Conservation (phyloP, 2,888 invertebrate genomes). For the Gerris lacustris region DNA sequence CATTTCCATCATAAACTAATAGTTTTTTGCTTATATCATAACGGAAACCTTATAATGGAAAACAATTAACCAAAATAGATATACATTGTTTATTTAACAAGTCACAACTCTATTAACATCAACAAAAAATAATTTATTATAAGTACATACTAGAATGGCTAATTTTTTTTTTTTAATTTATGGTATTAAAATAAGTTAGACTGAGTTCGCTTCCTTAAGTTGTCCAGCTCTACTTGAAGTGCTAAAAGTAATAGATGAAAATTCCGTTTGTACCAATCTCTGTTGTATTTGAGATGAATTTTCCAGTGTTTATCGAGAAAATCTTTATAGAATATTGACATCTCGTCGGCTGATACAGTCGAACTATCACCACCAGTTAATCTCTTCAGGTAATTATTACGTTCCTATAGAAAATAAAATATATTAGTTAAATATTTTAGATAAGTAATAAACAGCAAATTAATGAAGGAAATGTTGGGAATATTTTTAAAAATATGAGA, state of each 20-base stretch:
- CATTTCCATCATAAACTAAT: no score
- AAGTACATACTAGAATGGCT: neutral
- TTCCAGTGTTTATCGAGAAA: conserved; percentile 74
- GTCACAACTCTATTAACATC: no score
- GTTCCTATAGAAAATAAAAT: conserved; percentile 36
- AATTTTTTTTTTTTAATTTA: neutral
- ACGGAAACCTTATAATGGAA: no score
- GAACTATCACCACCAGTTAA: neutral
- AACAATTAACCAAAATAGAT: no score
- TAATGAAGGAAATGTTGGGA: no score
- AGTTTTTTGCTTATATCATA: no score
- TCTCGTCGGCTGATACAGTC: conserved; percentile 61
- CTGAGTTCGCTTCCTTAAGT: neutral
- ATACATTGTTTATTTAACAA: no score
- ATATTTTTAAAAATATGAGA: no score
- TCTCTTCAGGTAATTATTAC: conserved; percentile 34
- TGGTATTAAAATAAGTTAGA: neutral
- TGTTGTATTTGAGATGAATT: conserved; percentile 61
- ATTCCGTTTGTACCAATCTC: conserved; percentile 73
- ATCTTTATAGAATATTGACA: conserved; percentile 76
- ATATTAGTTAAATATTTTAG: conserved; percentile 10
- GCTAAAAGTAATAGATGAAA: conserved; percentile 49
- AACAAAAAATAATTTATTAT: neutral
- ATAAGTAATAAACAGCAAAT: conserved; percentile 16
- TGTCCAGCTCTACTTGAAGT: conserved; percentile 40